phyloP scores from a whole-genome alignment of 2,797 vertebrate species.

The Eulemur mongoz region DNA sequence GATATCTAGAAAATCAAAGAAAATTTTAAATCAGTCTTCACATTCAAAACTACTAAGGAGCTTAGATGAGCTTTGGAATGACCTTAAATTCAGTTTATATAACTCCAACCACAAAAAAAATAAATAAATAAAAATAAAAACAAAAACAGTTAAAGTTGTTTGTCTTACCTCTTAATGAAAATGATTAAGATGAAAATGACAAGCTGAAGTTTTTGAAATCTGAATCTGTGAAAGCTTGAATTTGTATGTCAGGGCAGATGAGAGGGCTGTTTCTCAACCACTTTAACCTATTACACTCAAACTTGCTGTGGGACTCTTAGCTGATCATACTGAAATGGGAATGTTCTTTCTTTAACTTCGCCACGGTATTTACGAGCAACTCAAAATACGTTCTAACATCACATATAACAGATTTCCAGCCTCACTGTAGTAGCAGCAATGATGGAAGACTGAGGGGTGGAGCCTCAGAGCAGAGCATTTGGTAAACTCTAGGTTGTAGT shows the following conservation, averaged over 20 bases:
- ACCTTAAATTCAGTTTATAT: neutral
- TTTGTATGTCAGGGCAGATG: neutral
- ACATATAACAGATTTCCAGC: neutral
- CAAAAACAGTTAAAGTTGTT: neutral
- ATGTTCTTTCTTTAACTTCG: neutral
- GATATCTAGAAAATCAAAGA: slow-evolving; percentile 21
- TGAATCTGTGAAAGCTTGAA: neutral
- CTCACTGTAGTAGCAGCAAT: neutral
- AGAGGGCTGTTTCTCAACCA: neutral
- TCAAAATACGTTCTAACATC: neutral
- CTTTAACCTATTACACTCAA: neutral
- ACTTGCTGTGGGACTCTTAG: neutral
- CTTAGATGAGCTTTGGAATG: neutral
- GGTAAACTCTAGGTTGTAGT: neutral
- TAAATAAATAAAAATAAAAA: neutral
- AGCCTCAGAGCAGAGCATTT: neutral
- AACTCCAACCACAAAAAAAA: neutral
- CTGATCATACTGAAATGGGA: neutral
- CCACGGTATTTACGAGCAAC: neutral
- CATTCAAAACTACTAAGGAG: neutral
- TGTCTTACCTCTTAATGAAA: neutral
- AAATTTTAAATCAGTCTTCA: neutral
- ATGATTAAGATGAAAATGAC: neutral
- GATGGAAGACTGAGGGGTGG: neutral
- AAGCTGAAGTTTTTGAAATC: neutral